These are phyloP conservation scores for Rhinoderma darwinii DNA, from an alignment of 2,113 vertebrate genomes.

Conservation along the genomic window DNA sequence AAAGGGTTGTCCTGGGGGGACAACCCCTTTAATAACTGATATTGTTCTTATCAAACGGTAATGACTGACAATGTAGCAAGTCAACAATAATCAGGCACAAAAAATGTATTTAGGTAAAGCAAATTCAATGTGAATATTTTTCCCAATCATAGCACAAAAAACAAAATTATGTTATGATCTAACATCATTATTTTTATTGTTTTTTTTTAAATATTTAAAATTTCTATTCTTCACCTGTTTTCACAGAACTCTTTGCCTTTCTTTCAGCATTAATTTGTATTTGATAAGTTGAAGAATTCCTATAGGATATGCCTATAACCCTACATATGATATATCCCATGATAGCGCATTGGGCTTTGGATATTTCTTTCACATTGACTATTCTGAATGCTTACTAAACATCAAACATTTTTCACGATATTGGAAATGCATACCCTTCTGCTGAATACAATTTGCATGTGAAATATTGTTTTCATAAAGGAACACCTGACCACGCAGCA, in stretches of 20 bases:
- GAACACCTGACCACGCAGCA: slow-evolving; percentile 54
- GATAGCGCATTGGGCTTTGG: background rate
- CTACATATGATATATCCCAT: background rate
- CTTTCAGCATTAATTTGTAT: background rate
- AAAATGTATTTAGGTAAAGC: background rate
- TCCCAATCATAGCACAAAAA: background rate
- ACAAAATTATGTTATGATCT: too few species aligned
- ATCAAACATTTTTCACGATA: background rate
- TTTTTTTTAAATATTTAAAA: background rate
- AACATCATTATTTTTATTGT: background rate
- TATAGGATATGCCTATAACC: background rate
- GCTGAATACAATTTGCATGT: slow-evolving; percentile 49
- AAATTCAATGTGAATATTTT: background rate
- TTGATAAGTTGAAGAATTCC: background rate
- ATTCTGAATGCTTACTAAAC: background rate
- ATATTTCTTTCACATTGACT: slow-evolving; percentile 10
- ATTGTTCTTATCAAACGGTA: too few species aligned
- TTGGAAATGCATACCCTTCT: slow-evolving; percentile 1
- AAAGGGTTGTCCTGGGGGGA: too few species aligned
- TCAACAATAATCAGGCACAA: background rate
- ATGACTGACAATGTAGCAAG: too few species aligned
- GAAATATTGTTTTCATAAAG: slow-evolving; percentile 59
- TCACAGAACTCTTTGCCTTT: background rate
- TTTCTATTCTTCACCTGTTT: background rate
- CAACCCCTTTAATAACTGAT: too few species aligned